A percentile compares a stretch with the other conserved stretches of the same genome.
These are phyloP conservation scores for Ommatoiulus sabulosus DNA, from an alignment of 2,888 invertebrate genomes.

Conservation along the genomic window DNA sequence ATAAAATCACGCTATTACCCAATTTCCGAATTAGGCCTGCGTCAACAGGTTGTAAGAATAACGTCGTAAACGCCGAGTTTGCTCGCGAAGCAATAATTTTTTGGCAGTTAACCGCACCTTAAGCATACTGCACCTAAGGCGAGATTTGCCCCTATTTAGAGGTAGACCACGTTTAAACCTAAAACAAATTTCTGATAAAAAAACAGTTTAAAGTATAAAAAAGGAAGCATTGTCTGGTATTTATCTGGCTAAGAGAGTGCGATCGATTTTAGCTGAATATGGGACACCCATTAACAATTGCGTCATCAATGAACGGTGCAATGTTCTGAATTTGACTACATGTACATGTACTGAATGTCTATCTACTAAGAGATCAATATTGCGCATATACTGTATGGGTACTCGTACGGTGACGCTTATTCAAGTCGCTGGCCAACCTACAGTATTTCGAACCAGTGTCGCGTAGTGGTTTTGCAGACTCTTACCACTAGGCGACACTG, in stretches of 20 bases:
- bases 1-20: constrained; percentile 36
- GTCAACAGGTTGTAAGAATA: constrained; percentile 4
- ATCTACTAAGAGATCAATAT: too few relatives aligned
- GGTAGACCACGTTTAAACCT: neutral
- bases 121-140: neutral
- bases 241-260: neutral
- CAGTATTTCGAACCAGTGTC: too few relatives aligned
- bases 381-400: too few relatives aligned
- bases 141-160: constrained; percentile 26
- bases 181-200: constrained; percentile 1
- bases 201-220: neutral
- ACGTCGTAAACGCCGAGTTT: neutral
- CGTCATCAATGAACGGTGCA: too few relatives aligned
- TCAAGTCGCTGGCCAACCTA: too few relatives aligned
- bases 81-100: neutral
- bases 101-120: constrained; percentile 24
- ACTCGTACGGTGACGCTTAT: too few relatives aligned
- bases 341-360: too few relatives aligned
- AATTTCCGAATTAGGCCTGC: neutral
- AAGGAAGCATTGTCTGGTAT: neutral
- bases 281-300: too few relatives aligned
- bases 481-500: too few relatives aligned
- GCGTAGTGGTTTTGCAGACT: too few relatives aligned
- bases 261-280: too few relatives aligned
- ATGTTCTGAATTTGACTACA: too few relatives aligned